Percentiles rank a stretch among this genome's conserved stretches.
phyloP scores from a whole-genome alignment of 2,113 vertebrate species.

The Platysternon megacephalum region DNA sequence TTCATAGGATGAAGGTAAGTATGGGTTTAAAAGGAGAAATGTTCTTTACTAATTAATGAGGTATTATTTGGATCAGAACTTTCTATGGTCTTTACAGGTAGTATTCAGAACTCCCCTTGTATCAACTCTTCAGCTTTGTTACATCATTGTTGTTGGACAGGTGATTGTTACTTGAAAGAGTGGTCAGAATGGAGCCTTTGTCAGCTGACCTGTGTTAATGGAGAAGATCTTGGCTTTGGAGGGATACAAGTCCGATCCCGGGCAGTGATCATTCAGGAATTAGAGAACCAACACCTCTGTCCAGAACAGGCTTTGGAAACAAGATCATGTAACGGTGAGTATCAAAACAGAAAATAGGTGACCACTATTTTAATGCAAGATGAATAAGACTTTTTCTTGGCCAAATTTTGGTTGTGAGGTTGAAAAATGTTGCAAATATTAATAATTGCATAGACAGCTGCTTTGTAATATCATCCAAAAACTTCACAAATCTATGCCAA shows the following conservation, averaged over 20 bases:
- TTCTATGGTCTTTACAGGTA: not conserved
- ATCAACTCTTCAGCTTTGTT: not conserved
- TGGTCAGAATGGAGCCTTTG: slow-evolving; percentile 97
- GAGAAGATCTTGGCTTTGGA: slow-evolving; percentile 88
- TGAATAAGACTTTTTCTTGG: not conserved
- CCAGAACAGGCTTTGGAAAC: slow-evolving; percentile 94
- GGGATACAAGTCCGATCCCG: slow-evolving; percentile 92
- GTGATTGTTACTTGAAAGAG: slow-evolving; percentile 96
- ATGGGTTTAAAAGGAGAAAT: not conserved
- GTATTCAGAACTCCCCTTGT: fast-evolving
- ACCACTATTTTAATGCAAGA: not conserved
- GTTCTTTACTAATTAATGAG: not conserved
- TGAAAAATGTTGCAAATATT: not conserved
- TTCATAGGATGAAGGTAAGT: not conserved
- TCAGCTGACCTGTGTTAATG: slow-evolving; percentile 91
- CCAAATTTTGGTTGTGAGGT: not conserved
- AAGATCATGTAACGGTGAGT: slow-evolving; percentile 88
- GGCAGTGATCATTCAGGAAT: slow-evolving; percentile 91
- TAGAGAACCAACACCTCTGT: slow-evolving; percentile 93
- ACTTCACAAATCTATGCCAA: not conserved
- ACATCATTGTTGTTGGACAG: slow-evolving; percentile 72
- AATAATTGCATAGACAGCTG: not conserved
- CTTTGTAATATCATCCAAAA: not conserved
- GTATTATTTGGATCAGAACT: not conserved
- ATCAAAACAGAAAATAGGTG: not conserved